These are phyloP conservation scores for Myxocyprinus asiaticus DNA, from an alignment of 2,113 vertebrate genomes.

Conservation along the genomic window DNA sequence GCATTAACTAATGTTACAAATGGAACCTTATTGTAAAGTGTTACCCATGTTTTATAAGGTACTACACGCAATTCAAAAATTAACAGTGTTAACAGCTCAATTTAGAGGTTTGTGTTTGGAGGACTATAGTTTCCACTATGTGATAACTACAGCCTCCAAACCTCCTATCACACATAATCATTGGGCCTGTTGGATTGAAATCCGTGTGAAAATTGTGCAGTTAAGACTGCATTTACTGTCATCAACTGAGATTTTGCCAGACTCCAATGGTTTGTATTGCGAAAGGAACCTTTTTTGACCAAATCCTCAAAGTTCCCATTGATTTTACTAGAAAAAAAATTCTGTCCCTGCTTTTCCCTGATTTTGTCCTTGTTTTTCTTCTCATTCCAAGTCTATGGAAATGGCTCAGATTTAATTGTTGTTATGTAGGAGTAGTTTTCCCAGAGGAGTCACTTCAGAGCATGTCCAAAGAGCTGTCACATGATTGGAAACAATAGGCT, in stretches of 20 bases:
- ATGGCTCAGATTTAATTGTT: conserved; percentile 30
- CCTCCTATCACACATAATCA: not conserved
- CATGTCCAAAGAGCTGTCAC: conserved; percentile 53
- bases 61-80: conserved; percentile 8
- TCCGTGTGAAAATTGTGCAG: conserved; percentile 12
- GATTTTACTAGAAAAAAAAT: conserved; percentile 33
- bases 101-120: not conserved
- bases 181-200: not conserved
- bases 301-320: conserved; percentile 18
- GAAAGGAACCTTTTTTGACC: conserved; percentile 7
- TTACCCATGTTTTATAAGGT: conserved; percentile 34
- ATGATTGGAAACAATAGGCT: conserved; percentile 61
- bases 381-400: not conserved
- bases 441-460: conserved; percentile 53
- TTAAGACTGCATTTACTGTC: conserved; percentile 21
- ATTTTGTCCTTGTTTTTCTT: not conserved
- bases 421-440: conserved; percentile 15
- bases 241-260: conserved; percentile 16
- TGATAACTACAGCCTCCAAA: not conserved
- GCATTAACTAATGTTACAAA: too few species aligned
- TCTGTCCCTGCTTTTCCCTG: conserved; percentile 7
- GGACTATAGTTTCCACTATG: conserved; percentile 13
- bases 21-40: conserved; percentile 18
- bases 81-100: conserved; percentile 6
- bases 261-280: not conserved